Percentiles rank a stretch among this genome's conserved stretches.
These are phyloP conservation scores for Xiphophorus hellerii DNA, from an alignment of 2,113 vertebrate species.

Conservation along the genomic window DNA sequence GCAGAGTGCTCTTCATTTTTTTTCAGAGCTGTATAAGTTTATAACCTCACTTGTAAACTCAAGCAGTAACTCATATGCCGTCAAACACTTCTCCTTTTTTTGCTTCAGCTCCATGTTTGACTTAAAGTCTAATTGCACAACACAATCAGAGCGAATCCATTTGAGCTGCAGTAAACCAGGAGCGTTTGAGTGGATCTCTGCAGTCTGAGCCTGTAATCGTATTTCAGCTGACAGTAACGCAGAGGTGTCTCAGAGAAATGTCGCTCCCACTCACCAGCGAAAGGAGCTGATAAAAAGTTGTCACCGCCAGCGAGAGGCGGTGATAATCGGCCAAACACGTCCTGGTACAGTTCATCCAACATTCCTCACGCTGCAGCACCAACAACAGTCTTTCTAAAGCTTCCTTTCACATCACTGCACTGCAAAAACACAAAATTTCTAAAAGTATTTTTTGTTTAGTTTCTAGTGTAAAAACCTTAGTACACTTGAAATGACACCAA, in stretches of 20 bases:
- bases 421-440: no score
- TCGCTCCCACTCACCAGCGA: background rate
- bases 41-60: background rate
- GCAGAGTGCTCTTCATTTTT: no score
- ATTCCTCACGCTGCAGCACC: background rate
- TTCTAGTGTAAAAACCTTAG: no score
- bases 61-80: constrained; percentile 22
- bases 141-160: background rate
- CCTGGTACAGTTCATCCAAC: background rate
- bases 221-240: background rate
- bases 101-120: background rate
- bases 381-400: no score
- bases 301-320: background rate
- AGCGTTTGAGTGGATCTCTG: background rate
- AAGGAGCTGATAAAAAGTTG: constrained; percentile 13
- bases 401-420: no score
- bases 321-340: constrained; percentile 2
- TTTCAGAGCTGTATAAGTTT: no score
- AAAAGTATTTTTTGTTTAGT: no score
- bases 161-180: background rate
- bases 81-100: constrained; percentile 43
- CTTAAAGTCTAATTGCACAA: background rate
- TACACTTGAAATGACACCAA: no score
- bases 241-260: constrained; percentile 1
- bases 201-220: background rate